These are phyloP conservation scores for Channa striata DNA, from an alignment of 2,797 vertebrate genomes.

Conservation along the genomic window DNA sequence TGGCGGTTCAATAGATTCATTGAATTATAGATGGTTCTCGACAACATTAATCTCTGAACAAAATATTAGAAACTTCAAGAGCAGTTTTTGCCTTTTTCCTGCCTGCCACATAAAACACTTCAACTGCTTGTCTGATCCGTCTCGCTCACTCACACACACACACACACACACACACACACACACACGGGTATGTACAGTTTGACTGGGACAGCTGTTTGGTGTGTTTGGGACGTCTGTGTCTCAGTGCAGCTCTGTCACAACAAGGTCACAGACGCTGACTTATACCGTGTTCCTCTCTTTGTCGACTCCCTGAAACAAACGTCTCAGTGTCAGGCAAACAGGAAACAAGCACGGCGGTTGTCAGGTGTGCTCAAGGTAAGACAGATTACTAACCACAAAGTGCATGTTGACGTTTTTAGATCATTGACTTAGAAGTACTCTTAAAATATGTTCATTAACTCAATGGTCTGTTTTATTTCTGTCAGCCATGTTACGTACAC, in stretches of 20 bases:
- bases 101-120: constrained; percentile 37
- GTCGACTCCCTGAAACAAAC: constrained; percentile 24
- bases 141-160: background rate
- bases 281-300: constrained; percentile 43
- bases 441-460: too few species aligned
- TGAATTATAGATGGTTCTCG: constrained; percentile 69
- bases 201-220: constrained; percentile 32
- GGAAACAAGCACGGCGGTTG: constrained; percentile 18
- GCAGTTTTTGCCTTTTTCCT: constrained; percentile 25
- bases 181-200: constrained; percentile 3
- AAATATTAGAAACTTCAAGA: constrained; percentile 47
- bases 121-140: constrained; percentile 16
- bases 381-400: background rate
- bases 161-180: background rate
- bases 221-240: constrained; percentile 49
- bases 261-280: constrained; percentile 48
- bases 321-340: constrained; percentile 8
- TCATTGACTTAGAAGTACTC: background rate
- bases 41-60: constrained; percentile 59
- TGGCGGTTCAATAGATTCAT: constrained; percentile 46
- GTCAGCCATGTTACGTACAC: too few species aligned
- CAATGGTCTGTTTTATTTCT: too few species aligned
- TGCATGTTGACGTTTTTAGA: background rate
- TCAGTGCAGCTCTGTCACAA: constrained; percentile 35
- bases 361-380: constrained; percentile 16